Evolutionary conservation across 2,797 vertebrate genomes (phyloP), one percentile per base, ranked within the genome.

Genomic region (Halcyon smyrnensis): DNA sequence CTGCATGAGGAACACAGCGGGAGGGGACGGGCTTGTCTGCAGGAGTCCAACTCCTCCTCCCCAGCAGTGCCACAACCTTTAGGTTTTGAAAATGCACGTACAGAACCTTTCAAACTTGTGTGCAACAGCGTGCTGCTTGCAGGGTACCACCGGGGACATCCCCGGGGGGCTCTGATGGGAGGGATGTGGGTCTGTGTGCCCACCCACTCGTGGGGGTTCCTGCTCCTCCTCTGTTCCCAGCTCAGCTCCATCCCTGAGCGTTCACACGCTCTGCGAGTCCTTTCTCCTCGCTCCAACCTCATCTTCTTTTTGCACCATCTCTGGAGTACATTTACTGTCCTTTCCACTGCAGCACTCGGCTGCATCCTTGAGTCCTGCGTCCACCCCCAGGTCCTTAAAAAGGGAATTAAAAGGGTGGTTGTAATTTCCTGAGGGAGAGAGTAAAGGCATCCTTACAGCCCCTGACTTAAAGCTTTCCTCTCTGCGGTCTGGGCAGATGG

Each of bases 41-140:
- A 23, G 53, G 41, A 39, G 39, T 4, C 8, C 48, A 34, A 48
- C 15, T 25, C 39, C 17, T 28, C 36, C 45, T 51, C 32, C 45
- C n/a, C 37, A 24, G 10, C 36, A 43, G 30, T 3, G 1, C 48
- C 59, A 79, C n/a, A 57, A 11, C 18, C 8, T 57, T 80, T 50
- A 21, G 21, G 36, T 43, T 57, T 27, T 27, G 51, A 41, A 36
- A 57, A 34, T 0, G 8, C 25, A 34, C 7, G 5, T 4, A 23
- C 15, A 23, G 59, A 36, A 15, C 36, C 15, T 51, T 27, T n/a
- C 4, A 43, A 65, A 37, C 18, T 8, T 4, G 17, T 1, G 32
- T 15, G 51, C 27, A 19, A 8, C 14, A 4, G n/a, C 0, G 15
- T 2, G 14, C 36, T 43, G 3, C 76, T 23, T 3, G 60, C 1